Percentiles rank a stretch among this genome's conserved stretches.
Evolutionary conservation across 2,113 vertebrate genomes (phyloP).

Genomic region (Stigmatopora argus): DNA sequence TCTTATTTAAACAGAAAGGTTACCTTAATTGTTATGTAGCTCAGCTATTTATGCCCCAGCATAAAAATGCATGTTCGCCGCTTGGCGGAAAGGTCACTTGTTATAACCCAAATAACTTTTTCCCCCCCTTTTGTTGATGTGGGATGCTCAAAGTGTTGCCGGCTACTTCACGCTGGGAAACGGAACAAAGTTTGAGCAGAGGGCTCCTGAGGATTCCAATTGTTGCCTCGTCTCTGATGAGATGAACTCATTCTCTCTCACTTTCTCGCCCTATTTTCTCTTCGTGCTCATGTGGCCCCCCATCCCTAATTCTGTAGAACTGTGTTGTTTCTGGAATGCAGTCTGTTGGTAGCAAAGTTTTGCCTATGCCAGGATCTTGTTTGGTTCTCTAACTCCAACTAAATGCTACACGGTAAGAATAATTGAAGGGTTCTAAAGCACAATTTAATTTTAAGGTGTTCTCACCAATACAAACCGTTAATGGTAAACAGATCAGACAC

Average conservation of each 20-base stretch:
- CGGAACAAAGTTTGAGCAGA: conserved; percentile 45
- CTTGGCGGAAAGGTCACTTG: conserved; percentile 76
- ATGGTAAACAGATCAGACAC: background rate
- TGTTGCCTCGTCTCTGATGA: conserved; percentile 37
- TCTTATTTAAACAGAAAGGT: conserved; percentile 76
- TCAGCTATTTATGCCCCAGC: conserved; percentile 70
- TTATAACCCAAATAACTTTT: conserved; percentile 63
- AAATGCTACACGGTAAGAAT: background rate
- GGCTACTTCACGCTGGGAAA: conserved; percentile 54
- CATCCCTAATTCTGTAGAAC: background rate
- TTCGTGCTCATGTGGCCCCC: background rate
- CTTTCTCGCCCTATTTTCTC: conserved; percentile 6
- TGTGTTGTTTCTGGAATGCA: background rate
- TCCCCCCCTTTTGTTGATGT: conserved; percentile 21
- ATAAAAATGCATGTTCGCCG: conserved; percentile 72
- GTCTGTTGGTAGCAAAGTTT: background rate
- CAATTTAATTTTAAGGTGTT: background rate
- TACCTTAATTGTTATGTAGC: conserved; percentile 77
- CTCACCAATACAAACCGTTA: background rate
- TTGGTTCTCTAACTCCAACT: background rate
- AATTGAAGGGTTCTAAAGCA: conserved; percentile 2
- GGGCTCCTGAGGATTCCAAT: conserved; percentile 43
- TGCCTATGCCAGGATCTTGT: background rate
- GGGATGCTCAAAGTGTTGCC: conserved; percentile 48
- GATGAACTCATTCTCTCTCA: conserved; percentile 31